Evolutionary conservation across 1,140 invertebrate species (phyloP).

Genomic region (Araneus ventricosus): DNA sequence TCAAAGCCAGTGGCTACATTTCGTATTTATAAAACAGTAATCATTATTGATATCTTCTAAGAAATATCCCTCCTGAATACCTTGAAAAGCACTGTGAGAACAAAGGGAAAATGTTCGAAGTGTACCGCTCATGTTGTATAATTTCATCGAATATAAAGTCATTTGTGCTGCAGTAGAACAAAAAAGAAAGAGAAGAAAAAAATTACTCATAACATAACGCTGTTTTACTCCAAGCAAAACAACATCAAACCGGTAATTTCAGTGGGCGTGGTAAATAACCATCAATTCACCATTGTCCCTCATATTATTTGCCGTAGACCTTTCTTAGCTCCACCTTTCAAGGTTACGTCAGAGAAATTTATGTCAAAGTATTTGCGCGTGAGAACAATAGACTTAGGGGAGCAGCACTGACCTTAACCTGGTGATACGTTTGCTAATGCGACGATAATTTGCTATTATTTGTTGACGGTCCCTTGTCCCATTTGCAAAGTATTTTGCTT

Average conservation of each 20-base stretch:
- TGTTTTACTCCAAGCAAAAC: constrained; percentile 12
- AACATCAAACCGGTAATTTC: constrained; percentile 58
- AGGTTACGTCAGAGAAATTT: constrained; percentile 73
- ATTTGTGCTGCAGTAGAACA: not conserved
- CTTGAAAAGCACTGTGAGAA: not conserved
- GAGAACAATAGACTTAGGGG: constrained; percentile 50
- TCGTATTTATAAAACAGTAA: not conserved
- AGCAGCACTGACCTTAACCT: constrained; percentile 66
- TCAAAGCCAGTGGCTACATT: not conserved
- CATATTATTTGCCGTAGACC: constrained; percentile 45
- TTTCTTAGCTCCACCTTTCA: constrained; percentile 63
- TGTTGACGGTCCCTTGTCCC: constrained; percentile 23
- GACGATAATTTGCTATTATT: not conserved
- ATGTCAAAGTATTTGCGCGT: constrained; percentile 58
- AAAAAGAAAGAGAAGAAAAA: not conserved
- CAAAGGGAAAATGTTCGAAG: not conserved
- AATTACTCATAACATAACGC: not conserved
- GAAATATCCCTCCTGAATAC: not conserved
- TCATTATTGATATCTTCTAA: constrained; percentile 3
- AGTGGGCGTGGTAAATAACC: constrained; percentile 57
- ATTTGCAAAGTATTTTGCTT: not conserved
- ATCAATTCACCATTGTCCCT: constrained; percentile 61
- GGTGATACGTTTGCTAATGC: not conserved
- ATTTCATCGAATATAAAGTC: constrained; percentile 10
- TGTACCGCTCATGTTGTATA: not conserved